Conservation (phyloP, 2,113 vertebrate genomes). For the Actinemys pallida region DNA sequence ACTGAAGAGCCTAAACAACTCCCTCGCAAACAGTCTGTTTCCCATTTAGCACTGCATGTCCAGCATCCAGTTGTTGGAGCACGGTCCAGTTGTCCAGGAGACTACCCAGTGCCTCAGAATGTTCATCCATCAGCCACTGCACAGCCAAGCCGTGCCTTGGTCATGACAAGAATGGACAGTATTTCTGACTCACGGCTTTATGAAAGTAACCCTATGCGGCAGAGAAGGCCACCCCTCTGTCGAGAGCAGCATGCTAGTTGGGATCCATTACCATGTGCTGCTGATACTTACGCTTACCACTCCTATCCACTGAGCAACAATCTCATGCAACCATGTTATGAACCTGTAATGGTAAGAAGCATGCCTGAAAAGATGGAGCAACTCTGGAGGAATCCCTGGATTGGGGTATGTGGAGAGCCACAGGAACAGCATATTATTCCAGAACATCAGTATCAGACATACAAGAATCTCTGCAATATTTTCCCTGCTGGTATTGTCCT, state of each 20-base stretch:
- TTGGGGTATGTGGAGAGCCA: conserved; percentile 86
- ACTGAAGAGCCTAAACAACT: conserved; percentile 93
- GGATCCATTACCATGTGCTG: conserved; percentile 92
- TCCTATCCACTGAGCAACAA: conserved; percentile 91
- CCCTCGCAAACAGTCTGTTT: conserved; percentile 87
- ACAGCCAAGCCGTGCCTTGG: conserved; percentile 93
- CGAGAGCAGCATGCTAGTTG: conserved; percentile 98
- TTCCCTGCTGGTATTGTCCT: conserved; percentile 95
- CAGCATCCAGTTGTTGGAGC: conserved; percentile 89
- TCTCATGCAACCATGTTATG: conserved; percentile 95
- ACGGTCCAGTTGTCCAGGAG: conserved; percentile 93
- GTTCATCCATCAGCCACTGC: conserved; percentile 84
- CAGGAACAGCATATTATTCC: conserved; percentile 91
- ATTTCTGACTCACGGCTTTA: conserved; percentile 97
- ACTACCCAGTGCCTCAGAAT: conserved; percentile 90
- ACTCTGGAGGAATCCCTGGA: conserved; percentile 97
- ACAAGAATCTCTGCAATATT: conserved; percentile 99
- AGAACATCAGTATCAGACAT: conserved; percentile 97
- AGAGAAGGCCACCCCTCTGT: conserved; percentile 94
- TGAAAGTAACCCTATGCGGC: conserved; percentile 93
- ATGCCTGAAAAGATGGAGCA: conserved; percentile 99
- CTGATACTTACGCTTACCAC: conserved; percentile 91
- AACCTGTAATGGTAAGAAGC: conserved; percentile 97
- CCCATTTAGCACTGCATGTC: conserved; percentile 89
- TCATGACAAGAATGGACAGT: conserved; percentile 99